A percentile compares a stretch with the other conserved stretches of the same genome.
Conservation (phyloP, 1,140 invertebrate genomes). For the Hypothenemus hampei region DNA sequence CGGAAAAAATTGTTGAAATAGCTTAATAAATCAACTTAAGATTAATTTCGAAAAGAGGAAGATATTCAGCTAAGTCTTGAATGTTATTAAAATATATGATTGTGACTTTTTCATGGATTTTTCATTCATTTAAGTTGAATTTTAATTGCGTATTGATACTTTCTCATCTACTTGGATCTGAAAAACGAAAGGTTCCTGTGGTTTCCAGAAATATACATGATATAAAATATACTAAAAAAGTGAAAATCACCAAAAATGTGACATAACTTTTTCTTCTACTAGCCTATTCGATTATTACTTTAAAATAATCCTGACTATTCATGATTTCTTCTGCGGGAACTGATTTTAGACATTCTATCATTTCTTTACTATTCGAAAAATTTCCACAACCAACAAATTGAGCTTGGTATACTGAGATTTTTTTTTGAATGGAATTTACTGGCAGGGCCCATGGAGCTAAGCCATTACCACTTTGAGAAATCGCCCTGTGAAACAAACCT, state of each 20-base stretch:
- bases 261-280: neutral
- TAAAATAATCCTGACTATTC: constrained; percentile 53
- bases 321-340: constrained; percentile 56
- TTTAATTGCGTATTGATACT: too few species aligned
- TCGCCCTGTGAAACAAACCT: constrained; percentile 45
- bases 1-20: too few species aligned
- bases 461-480: constrained; percentile 49
- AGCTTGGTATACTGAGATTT: constrained; percentile 22
- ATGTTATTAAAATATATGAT: too few species aligned
- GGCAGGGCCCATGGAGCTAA: constrained; percentile 52
- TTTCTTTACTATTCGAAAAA: constrained; percentile 3
- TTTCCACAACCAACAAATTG: constrained; percentile 25
- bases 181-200: too few species aligned
- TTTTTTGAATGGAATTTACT: constrained; percentile 18
- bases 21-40: too few species aligned
- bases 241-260: neutral
- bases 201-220: too few species aligned
- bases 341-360: constrained; percentile 55
- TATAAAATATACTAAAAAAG: too few species aligned
- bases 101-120: too few species aligned
- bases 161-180: too few species aligned
- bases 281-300: constrained; percentile 54
- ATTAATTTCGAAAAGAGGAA: too few species aligned
- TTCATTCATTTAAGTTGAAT: too few species aligned
- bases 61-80: too few species aligned